Percentiles rank a stretch among this genome's conserved stretches.
Conservation (phyloP, 2,113 vertebrate genomes). For the Sigmodon hispidus region DNA sequence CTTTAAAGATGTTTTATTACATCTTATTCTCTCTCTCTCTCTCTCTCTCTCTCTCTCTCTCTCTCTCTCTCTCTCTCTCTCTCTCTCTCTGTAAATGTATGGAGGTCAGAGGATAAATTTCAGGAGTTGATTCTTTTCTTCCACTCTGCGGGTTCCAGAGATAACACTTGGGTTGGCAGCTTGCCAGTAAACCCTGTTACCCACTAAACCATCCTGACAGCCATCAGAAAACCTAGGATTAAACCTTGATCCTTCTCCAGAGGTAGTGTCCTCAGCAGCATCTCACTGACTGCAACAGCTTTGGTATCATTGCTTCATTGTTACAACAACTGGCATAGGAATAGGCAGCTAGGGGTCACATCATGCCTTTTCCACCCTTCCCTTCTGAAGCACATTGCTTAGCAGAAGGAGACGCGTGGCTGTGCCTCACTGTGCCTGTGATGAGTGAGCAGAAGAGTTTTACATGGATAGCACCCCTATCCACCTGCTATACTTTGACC, state of each 20-base stretch:
- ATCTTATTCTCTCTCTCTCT: neutral
- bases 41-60: neutral
- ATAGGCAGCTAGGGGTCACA: neutral
- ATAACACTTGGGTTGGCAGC: neutral
- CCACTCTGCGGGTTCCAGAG: neutral
- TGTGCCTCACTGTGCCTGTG: neutral
- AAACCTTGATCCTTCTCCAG: neutral
- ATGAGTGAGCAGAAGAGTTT: neutral
- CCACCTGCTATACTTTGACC: neutral
- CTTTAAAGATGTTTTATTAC: neutral
- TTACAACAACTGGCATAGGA: neutral
- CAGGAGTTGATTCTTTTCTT: neutral
- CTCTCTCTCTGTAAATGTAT: neutral
- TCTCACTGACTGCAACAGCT: neutral
- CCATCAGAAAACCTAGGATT: neutral
- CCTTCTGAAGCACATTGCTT: neutral
- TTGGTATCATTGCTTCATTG: neutral
- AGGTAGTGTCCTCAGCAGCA: neutral
- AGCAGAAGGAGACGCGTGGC: neutral
- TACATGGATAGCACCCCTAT: neutral
- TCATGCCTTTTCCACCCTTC: neutral
- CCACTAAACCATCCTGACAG: neutral
- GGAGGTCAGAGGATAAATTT: neutral
- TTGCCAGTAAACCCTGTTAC: too few species aligned
- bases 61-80: neutral